These are phyloP conservation scores for Petroica traversi DNA, from an alignment of 2,113 vertebrate species.

Conservation along the genomic window DNA sequence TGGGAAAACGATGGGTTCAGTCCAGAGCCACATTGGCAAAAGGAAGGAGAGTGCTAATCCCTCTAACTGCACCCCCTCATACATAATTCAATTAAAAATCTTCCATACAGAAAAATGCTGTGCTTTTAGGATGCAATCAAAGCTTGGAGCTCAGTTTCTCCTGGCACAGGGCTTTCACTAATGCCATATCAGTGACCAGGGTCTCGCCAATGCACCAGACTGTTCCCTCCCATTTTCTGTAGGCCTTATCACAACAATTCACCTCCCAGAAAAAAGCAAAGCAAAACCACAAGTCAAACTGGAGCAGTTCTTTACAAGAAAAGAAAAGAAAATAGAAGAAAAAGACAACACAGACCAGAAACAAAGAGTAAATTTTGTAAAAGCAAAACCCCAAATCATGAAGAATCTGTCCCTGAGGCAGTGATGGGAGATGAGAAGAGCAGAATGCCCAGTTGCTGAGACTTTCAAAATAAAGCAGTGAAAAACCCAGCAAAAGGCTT, in stretches of 20 bases:
- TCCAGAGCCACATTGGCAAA: neutral
- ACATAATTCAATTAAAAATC: neutral
- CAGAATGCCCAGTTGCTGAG: neutral
- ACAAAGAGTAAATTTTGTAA: conserved; percentile 13
- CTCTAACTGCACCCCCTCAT: neutral
- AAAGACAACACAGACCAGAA: neutral
- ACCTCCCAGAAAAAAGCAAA: neutral
- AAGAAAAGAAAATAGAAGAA: neutral
- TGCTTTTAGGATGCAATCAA: neutral
- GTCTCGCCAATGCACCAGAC: neutral
- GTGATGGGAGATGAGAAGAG: conserved; percentile 1
- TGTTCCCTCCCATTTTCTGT: neutral
- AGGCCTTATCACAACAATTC: neutral
- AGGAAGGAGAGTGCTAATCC: neutral
- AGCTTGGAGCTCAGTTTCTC: neutral
- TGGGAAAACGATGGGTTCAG: neutral
- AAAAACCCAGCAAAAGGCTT: conserved; percentile 25
- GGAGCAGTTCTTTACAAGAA: neutral
- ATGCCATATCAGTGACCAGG: neutral
- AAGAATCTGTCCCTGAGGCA: conserved; percentile 16
- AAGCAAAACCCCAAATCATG: conserved; percentile 19
- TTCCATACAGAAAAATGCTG: neutral
- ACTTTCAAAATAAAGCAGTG: neutral
- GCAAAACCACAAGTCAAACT: neutral
- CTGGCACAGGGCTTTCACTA: neutral